These are phyloP conservation scores for Montipora cactus DNA, from an alignment of 64 coral and sea anemone species.

Conservation along the genomic window DNA sequence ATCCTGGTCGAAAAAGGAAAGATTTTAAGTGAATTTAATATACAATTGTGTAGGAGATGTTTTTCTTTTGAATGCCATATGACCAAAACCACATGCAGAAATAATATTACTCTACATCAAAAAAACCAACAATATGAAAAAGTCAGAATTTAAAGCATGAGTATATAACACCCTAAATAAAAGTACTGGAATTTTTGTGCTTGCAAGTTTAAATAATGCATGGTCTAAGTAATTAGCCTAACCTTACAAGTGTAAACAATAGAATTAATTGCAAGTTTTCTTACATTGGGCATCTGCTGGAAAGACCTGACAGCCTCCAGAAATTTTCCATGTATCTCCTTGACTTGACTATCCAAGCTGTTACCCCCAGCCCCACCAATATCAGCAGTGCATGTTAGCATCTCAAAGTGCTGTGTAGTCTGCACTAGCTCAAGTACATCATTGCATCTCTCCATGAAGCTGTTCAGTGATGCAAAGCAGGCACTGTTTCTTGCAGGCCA, in stretches of 20 bases:
- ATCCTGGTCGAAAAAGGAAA: slow-evolving; percentile 58
- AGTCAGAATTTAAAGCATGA: too few species aligned
- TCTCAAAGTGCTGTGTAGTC: slow-evolving; percentile 98
- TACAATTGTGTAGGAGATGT: neutral
- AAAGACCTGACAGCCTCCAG: slow-evolving; percentile 80
- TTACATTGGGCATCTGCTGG: slow-evolving; percentile 87
- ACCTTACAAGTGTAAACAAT: neutral
- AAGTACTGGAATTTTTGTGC: too few species aligned
- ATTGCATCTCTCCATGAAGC: slow-evolving; percentile 98
- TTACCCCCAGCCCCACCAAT: slow-evolving; percentile 96
- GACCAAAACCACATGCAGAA: too few species aligned
- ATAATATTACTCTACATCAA: too few species aligned
- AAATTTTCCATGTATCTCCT: slow-evolving; percentile 91
- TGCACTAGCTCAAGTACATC: slow-evolving; percentile 99
- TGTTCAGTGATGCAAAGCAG: slow-evolving; percentile 85
- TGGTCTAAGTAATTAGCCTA: too few species aligned
- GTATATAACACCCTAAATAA: too few species aligned
- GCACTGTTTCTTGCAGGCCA: slow-evolving; percentile 95
- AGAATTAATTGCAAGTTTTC: neutral
- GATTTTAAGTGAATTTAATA: neutral
- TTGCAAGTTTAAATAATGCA: too few species aligned
- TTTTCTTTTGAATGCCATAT: too few species aligned
- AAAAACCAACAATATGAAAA: too few species aligned
- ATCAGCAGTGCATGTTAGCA: slow-evolving; percentile 83
- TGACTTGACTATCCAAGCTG: slow-evolving; percentile 84